Evolutionary conservation across 2,797 vertebrate species (phyloP).

Genomic region (Microcaecilia unicolor): DNA sequence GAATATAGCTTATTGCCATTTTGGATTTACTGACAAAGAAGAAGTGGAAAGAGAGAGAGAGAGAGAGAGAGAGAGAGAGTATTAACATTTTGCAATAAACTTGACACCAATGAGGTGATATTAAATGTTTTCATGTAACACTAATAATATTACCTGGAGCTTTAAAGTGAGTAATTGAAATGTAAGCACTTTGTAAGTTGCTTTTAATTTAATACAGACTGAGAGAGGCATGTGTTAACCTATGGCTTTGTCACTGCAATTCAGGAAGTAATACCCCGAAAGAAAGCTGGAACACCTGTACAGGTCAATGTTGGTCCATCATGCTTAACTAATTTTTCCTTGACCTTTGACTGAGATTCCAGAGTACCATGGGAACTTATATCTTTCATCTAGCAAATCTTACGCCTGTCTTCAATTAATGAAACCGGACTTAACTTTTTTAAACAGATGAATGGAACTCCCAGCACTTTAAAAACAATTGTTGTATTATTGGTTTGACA

Average conservation of each 20-base stretch:
- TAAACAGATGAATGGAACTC: constrained; percentile 70
- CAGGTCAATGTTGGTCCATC: constrained; percentile 70
- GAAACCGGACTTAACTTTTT: constrained; percentile 65
- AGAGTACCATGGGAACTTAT: constrained; percentile 51
- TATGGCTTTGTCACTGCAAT: constrained; percentile 31
- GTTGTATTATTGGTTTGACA: constrained; percentile 74
- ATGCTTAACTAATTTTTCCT: constrained; percentile 81
- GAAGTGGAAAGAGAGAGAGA: not conserved
- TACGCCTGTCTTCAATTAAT: constrained; percentile 82
- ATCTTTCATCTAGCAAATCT: constrained; percentile 46
- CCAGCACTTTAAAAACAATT: constrained; percentile 60
- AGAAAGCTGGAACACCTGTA: constrained; percentile 78
- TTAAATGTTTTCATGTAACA: constrained; percentile 16
- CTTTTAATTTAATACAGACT: constrained; percentile 50
- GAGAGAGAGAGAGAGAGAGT: no score
- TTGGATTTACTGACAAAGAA: not conserved
- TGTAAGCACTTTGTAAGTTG: not conserved
- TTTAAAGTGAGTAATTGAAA: not conserved
- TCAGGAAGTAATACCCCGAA: constrained; percentile 66
- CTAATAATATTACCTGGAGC: constrained; percentile 7
- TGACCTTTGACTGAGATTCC: constrained; percentile 77
- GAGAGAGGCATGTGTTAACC: constrained; percentile 51
- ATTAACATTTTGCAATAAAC: constrained; percentile 4
- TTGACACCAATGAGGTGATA: not conserved
- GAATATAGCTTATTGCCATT: constrained; percentile 1